Conservation (phyloP, 2,888 invertebrate genomes). For the Eilema depressum region DNA sequence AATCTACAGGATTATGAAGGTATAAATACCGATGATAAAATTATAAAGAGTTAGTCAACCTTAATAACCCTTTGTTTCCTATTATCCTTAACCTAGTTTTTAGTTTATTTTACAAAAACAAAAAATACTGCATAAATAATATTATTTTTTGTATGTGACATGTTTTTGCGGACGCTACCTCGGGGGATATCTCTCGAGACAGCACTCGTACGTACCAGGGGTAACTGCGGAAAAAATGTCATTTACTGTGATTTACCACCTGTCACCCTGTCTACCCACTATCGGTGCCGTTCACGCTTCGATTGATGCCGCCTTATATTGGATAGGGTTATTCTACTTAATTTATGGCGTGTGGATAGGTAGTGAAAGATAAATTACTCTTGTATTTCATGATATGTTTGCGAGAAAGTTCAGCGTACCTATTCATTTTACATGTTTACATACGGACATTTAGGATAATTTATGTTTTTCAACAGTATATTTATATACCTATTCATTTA, state of each 20-base stretch:
- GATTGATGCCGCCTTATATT: slow-evolving; percentile 49
- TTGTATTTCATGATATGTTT: slow-evolving; percentile 14
- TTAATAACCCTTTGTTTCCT: no score
- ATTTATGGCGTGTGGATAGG: slow-evolving; percentile 40
- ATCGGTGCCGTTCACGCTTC: slow-evolving; percentile 51
- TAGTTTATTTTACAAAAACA: no score
- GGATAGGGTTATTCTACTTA: slow-evolving; percentile 48
- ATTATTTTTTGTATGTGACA: not conserved
- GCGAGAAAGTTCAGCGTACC: not conserved
- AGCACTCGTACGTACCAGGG: slow-evolving; percentile 70
- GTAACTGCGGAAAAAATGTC: slow-evolving; percentile 81
- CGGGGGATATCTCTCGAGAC: slow-evolving; percentile 81
- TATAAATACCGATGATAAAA: no score
- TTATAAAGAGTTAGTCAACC: no score
- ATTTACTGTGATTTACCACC: slow-evolving; percentile 81
- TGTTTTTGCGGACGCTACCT: slow-evolving; percentile 60
- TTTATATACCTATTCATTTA: not conserved
- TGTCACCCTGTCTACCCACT: slow-evolving; percentile 45
- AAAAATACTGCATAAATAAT: not conserved
- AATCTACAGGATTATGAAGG: no score
- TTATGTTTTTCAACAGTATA: not conserved
- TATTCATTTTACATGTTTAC: not conserved
- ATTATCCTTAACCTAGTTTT: no score
- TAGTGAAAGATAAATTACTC: slow-evolving; percentile 30
- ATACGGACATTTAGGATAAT: not conserved